Evolutionary conservation across 2,888 invertebrate genomes (phyloP), one percentile per base, ranked within the genome.

Genomic region (Sarcophaga carnaria): DNA sequence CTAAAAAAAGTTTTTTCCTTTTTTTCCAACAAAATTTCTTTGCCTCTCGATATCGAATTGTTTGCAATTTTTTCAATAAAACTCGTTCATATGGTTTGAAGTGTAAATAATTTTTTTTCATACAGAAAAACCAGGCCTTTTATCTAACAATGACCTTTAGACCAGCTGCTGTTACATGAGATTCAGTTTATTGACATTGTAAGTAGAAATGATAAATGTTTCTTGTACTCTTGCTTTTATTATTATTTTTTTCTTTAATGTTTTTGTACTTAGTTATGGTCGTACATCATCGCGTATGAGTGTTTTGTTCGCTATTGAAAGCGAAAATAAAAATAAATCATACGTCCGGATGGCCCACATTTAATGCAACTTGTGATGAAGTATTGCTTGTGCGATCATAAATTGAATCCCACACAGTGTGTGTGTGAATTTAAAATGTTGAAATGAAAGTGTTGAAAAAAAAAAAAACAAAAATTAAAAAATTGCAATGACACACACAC

Each of bases 261-360:
- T n/a, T 20, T 20, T 62, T 62, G 10, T 3, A 62, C 12, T 14
- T 37, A 64, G 25, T 14, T 17, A 64, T 47, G 37, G 4, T 54
- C 17, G 54, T 11, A 74, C 49, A 60, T n/a, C 12, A 11, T 2
- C n/a, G 66, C 83, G 84, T 79, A 81, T 87, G 75, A 78, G 47
- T 62, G 47, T 75, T 81, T 49, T 70, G 6, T n/a, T 37, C 45
- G 5, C 10, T 20, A 2, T 62, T 11, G 20, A 81, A 74, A 45
- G 45, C 22, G 37, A 17, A 54, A 75, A 49, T 5, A 5, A 66
- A 59, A 69, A 86, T 83, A 70, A 83, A 78, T 84, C 81, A 84
- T 87, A 81, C 84, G 84, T 25, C 11, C 14, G 11, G 47, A n/a
- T 78, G 67, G 20, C 10, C 62, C n/a, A 25, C 63, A 54, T 54